Conservation (phyloP, 2,797 vertebrate genomes). For the Cyprinodon diabolis region DNA sequence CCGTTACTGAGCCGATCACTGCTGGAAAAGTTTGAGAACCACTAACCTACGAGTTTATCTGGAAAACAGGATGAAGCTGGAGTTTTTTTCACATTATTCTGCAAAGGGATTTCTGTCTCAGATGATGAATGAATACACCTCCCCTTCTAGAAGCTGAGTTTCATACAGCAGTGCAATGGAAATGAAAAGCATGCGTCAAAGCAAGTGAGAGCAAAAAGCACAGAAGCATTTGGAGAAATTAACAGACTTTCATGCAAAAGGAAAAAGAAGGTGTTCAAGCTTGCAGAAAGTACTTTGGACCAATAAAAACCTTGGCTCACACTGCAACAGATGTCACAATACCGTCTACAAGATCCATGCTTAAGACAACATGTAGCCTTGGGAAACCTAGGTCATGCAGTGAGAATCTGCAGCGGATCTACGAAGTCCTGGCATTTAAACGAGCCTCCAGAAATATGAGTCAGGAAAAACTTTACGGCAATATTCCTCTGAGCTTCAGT, state of each 20-base stretch:
- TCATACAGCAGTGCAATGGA: slow-evolving; percentile 25
- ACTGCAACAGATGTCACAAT: neutral
- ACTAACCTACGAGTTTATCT: neutral
- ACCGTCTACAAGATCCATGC: slow-evolving; percentile 5
- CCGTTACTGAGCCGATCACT: neutral
- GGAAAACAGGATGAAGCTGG: neutral
- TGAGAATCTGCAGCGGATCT: slow-evolving; percentile 32
- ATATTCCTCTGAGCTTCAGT: slow-evolving; percentile 44
- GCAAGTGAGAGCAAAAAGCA: slow-evolving; percentile 23
- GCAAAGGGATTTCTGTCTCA: slow-evolving; percentile 13
- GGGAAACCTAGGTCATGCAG: slow-evolving; percentile 42
- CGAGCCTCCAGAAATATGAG: slow-evolving; percentile 36
- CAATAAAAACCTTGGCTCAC: slow-evolving; percentile 9
- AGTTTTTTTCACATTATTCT: neutral
- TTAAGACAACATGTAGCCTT: slow-evolving; percentile 27
- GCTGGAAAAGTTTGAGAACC: neutral
- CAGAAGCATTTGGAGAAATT: slow-evolving; percentile 22
- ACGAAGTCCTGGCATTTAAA: slow-evolving; percentile 35
- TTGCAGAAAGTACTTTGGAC: slow-evolving; percentile 10
- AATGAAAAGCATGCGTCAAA: slow-evolving; percentile 48
- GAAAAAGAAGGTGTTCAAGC: neutral
- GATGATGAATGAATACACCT: slow-evolving; percentile 35
- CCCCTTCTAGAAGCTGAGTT: slow-evolving; percentile 51
- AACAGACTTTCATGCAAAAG: slow-evolving; percentile 38
- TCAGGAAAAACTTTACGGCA: slow-evolving; percentile 38